phyloP scores from a whole-genome alignment of 2,888 invertebrate genomes.

The Nomada flava region DNA sequence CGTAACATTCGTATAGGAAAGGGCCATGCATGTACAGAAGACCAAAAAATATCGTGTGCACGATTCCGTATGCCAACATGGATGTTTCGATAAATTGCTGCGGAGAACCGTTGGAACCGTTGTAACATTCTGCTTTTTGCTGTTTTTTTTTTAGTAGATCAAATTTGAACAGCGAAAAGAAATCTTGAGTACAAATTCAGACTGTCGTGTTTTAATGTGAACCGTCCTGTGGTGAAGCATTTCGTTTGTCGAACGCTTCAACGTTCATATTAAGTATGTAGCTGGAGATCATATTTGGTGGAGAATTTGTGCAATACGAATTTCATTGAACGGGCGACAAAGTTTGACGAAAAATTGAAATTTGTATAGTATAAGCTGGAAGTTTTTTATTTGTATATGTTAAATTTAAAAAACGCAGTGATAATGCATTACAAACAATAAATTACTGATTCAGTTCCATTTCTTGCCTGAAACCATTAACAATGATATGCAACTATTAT shows the following conservation, averaged over 20 bases:
- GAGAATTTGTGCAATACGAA: no score
- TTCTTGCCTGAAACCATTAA: no score
- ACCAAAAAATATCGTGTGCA: background rate
- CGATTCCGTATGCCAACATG: background rate
- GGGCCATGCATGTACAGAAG: background rate
- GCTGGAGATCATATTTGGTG: no score
- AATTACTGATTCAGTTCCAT: no score
- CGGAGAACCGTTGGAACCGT: background rate
- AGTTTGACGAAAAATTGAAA: no score
- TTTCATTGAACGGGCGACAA: no score
- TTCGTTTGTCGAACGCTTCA: background rate
- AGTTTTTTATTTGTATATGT: no score
- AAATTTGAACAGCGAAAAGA: background rate
- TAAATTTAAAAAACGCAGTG: no score
- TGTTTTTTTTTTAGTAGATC: background rate
- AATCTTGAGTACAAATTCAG: background rate
- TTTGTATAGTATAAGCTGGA: no score
- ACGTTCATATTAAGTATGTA: no score
- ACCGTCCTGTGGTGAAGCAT: background rate
- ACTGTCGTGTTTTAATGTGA: background rate
- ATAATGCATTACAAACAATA: no score
- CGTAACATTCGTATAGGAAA: constrained; percentile 3
- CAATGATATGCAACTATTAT: no score
- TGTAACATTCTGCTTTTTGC: background rate
- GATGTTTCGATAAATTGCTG: background rate